phyloP scores from a whole-genome alignment of 2,797 vertebrate species.

The Calcarius lapponicus region DNA sequence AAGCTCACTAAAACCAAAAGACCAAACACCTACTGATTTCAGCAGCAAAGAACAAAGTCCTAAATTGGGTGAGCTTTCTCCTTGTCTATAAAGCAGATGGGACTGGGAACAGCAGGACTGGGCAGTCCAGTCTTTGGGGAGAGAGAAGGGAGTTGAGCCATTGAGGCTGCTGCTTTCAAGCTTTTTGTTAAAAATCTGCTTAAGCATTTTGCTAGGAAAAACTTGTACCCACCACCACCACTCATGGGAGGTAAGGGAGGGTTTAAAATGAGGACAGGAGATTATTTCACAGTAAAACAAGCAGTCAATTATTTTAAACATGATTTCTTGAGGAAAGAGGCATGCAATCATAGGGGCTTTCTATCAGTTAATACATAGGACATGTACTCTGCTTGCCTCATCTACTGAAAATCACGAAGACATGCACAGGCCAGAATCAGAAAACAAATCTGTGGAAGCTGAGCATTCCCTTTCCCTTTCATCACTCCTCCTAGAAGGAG shows the following conservation, averaged over 20 bases:
- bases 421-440: not conserved
- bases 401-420: not conserved
- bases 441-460: not conserved
- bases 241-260: not conserved
- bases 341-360: not conserved
- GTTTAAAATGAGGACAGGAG: not conserved
- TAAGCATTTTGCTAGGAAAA: not conserved
- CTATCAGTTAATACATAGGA: accelerated
- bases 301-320: not conserved
- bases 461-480: not conserved
- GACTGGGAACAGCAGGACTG: not conserved
- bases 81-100: not conserved
- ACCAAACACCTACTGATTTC: not conserved
- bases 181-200: not conserved
- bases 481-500: not conserved
- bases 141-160: not conserved
- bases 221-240: not conserved
- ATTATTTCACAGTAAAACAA: not conserved
- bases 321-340: not conserved
- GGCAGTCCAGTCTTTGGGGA: not conserved
- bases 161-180: not conserved
- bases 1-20: not conserved
- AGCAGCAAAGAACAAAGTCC: not conserved
- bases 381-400: not conserved
- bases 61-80: not conserved